Percentiles rank a stretch among this genome's conserved stretches.
These are phyloP conservation scores for Salarias fasciatus DNA, from an alignment of 2,797 vertebrate species.

Conservation along the genomic window DNA sequence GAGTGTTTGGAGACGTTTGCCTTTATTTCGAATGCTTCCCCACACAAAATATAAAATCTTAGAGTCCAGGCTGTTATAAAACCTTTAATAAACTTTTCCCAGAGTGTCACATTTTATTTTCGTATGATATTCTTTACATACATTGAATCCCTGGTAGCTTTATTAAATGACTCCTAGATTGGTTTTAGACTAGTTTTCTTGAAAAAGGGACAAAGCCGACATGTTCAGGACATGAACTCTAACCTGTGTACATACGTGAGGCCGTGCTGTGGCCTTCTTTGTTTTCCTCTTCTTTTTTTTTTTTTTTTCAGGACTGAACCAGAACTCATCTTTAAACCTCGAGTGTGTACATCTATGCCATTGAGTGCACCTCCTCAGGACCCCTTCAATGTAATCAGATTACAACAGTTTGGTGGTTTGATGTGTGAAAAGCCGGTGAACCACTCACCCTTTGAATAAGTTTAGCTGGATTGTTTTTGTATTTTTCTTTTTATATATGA, in stretches of 20 bases:
- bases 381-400: slow-evolving; percentile 20
- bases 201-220: slow-evolving; percentile 39
- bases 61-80: background rate
- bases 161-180: slow-evolving; percentile 32
- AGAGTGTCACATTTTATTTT: slow-evolving; percentile 70
- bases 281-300: background rate
- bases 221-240: slow-evolving; percentile 27
- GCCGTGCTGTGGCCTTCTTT: slow-evolving; percentile 47
- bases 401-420: slow-evolving; percentile 25
- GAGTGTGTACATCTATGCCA: slow-evolving; percentile 32
- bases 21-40: no score
- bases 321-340: background rate
- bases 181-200: slow-evolving; percentile 42
- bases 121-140: slow-evolving; percentile 50
- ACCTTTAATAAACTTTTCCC: slow-evolving; percentile 12
- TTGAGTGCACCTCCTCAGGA: slow-evolving; percentile 59
- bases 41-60: background rate
- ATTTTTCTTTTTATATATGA: slow-evolving; percentile 50
- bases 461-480: slow-evolving; percentile 39
- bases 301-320: background rate
- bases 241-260: slow-evolving; percentile 45
- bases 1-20: no score
- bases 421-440: slow-evolving; percentile 24
- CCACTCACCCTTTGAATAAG: slow-evolving; percentile 30
- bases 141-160: slow-evolving; percentile 38